Evolutionary conservation across 2,797 vertebrate species (phyloP).

Genomic region (Macropus fuliginosus): DNA sequence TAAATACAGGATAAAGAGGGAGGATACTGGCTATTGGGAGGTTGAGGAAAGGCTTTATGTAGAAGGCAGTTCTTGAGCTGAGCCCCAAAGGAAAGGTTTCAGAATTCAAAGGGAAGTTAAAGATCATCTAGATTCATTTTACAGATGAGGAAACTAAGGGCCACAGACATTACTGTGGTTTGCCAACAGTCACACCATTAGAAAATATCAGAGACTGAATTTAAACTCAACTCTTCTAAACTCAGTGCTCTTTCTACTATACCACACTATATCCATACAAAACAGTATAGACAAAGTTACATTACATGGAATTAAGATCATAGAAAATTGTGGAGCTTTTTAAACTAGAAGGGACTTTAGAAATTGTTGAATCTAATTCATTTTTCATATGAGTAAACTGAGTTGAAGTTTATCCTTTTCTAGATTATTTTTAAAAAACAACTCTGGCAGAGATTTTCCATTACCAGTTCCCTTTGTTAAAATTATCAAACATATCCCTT

Average conservation of each 20-base stretch:
- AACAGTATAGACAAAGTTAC: background rate
- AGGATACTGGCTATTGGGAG: background rate
- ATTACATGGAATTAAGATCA: background rate
- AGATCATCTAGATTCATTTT: background rate
- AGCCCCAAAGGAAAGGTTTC: background rate
- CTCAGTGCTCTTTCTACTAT: background rate
- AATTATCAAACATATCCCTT: background rate
- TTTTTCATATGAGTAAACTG: background rate
- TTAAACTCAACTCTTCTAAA: background rate
- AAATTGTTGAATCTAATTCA: background rate
- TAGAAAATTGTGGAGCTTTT: background rate
- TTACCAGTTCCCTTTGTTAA: background rate
- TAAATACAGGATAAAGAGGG: background rate
- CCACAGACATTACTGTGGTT: background rate
- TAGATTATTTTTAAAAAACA: background rate
- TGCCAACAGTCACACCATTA: background rate
- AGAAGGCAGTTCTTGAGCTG: background rate
- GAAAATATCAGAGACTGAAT: background rate
- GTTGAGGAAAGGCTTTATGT: background rate
- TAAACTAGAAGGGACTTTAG: background rate
- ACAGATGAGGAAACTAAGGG: background rate
- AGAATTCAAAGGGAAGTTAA: background rate
- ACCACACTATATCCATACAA: background rate
- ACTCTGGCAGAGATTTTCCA: background rate
- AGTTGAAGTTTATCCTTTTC: background rate